phyloP scores from a whole-genome alignment of 2,113 vertebrate species.

The Columba livia region DNA sequence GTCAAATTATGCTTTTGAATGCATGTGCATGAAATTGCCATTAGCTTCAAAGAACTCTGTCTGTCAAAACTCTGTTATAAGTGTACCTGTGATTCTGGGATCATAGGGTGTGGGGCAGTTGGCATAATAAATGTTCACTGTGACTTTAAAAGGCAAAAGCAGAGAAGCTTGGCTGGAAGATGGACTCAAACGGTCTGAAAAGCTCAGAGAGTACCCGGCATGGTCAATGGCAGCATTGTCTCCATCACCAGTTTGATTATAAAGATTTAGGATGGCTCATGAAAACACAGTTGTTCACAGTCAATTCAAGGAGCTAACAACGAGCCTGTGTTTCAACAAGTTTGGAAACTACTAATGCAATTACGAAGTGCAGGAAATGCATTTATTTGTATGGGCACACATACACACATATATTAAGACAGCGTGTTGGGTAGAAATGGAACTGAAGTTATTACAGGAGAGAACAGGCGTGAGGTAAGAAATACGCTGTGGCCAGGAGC shows the following conservation, averaged over 20 bases:
- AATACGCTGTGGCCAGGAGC: not conserved
- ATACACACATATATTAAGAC: not conserved
- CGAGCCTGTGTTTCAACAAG: constrained; percentile 14
- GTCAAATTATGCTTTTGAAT: not conserved
- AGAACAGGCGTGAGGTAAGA: not conserved
- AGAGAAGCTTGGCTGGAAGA: not conserved
- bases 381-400: not conserved
- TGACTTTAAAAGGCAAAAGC: not conserved
- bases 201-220: not conserved
- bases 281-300: constrained; percentile 48
- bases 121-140: not conserved
- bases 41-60: not conserved
- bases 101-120: not conserved
- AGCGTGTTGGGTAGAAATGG: not conserved
- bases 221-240: constrained; percentile 39
- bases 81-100: not conserved
- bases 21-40: not conserved
- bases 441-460: not conserved
- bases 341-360: constrained; percentile 8
- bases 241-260: not conserved
- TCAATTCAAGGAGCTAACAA: constrained; percentile 5
- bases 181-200: not conserved
- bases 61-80: not conserved
- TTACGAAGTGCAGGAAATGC: not conserved
- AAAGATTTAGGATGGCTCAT: constrained; percentile 44